Evolutionary conservation across 2,113 vertebrate genomes (phyloP), one percentile per base, ranked within the genome.

Genomic region (Synchiropus splendidus): DNA sequence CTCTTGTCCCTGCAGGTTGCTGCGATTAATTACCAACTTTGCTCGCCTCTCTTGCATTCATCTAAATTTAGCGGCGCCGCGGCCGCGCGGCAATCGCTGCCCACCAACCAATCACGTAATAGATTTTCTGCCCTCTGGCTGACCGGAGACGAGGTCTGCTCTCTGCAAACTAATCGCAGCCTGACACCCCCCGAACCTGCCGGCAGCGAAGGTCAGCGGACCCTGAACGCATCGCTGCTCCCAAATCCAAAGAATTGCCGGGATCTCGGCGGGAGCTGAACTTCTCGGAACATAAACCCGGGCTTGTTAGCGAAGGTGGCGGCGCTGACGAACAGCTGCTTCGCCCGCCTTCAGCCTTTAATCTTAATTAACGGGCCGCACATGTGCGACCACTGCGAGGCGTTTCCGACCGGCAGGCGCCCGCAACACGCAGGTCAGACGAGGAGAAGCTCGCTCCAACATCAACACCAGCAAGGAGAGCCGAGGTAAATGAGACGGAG

Each of bases 11-110:
- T 39, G 35, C 54, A 68, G 63, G 67, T 68, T 65, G 33, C 48
- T 51, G 47, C 58, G 66, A 75, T 75, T 74, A 70, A 82, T 75
- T 77, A 66, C 67, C 70, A 78, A 72, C 52, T 51, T 69, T 67
- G 31, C 37, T 55, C 44, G 49, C 69, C 50, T 47, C 27, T 18
- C 41, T 56, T 61, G 47, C 63, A 75, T 80, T 80, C 64, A 78
- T 78, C 79, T 78, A 75, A 70, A 75, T 80, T 80, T 75, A 64
- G 65, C 39, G 51, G 69, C 60, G 58, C 44, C 34, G 49, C 58
- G 49, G 18, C 12, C 2, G 51, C 42, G 63, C 53, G 69, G 64
- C 8, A 56, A 39, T 46, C 58, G 2, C 33, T 64, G 64, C 59
- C 66, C 56, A 48, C 60, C 17, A 18, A 70, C 68, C 71, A 74